Evolutionary conservation across 2,797 vertebrate species (phyloP).

Genomic region (Coracias cyanogaster): DNA sequence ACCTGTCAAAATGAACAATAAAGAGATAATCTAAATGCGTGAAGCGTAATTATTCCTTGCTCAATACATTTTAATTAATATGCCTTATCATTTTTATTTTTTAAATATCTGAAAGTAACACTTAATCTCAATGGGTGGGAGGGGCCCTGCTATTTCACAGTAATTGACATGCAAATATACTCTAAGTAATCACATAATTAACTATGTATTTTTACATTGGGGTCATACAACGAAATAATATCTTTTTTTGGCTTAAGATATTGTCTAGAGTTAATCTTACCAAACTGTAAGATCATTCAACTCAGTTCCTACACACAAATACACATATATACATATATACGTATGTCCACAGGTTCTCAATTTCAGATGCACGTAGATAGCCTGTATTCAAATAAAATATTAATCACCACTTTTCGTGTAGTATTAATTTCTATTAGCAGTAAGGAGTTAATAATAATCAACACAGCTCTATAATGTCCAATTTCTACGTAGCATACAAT

Average conservation of each 20-base stretch:
- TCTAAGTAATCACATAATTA: not conserved
- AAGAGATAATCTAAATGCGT: slow-evolving; percentile 7
- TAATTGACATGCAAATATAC: not conserved
- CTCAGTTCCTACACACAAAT: not conserved
- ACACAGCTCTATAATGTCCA: not conserved
- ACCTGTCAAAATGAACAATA: slow-evolving; percentile 55
- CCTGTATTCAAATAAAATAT: not conserved
- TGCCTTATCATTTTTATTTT: not conserved
- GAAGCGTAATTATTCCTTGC: not conserved
- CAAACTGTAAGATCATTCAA: not conserved
- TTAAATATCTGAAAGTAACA: slow-evolving; percentile 28
- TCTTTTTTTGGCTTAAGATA: not conserved
- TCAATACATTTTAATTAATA: slow-evolving; percentile 10
- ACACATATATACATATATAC: not conserved
- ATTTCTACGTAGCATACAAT: not conserved
- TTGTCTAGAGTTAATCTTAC: not conserved
- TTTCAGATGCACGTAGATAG: not conserved
- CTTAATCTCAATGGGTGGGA: not conserved
- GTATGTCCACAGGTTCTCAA: not conserved
- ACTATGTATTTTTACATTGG: not conserved
- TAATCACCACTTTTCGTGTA: not conserved
- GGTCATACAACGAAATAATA: not conserved
- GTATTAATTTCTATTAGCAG: not conserved
- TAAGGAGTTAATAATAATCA: not conserved
- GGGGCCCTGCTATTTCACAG: not conserved